These are phyloP conservation scores for Leptinotarsa rubiginosa DNA, from an alignment of 2,888 invertebrate species.

Conservation along the genomic window DNA sequence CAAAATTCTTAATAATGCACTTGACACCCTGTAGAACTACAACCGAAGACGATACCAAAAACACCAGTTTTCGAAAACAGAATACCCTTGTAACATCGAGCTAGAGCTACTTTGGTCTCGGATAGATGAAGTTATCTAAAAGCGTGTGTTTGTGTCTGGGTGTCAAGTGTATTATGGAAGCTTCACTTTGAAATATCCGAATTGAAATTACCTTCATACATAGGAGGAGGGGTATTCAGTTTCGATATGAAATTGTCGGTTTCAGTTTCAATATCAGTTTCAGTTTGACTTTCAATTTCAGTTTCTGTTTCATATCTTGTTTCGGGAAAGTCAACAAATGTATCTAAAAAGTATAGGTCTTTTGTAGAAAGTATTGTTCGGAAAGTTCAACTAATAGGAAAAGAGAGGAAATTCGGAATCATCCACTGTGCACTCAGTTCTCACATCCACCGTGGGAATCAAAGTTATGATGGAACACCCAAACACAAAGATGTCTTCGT, in stretches of 20 bases:
- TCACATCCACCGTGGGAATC: too few relatives aligned
- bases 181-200: not conserved
- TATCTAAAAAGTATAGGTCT: not conserved
- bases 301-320: not conserved
- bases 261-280: not conserved
- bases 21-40: constrained; percentile 26
- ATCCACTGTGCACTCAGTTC: too few relatives aligned
- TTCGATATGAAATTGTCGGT: not conserved
- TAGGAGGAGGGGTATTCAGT: constrained; percentile 2
- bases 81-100: not conserved
- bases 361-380: not conserved
- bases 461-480: too few relatives aligned
- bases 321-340: not conserved
- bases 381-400: too few relatives aligned
- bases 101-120: not conserved
- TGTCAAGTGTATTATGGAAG: constrained; percentile 27
- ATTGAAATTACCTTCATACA: constrained; percentile 1
- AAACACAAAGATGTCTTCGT: too few relatives aligned
- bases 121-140: not conserved
- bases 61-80: not conserved
- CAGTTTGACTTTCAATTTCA: not conserved
- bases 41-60: not conserved
- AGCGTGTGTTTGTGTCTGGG: constrained; percentile 21
- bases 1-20: constrained; percentile 22
- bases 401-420: too few relatives aligned